phyloP scores from a whole-genome alignment of 2,113 vertebrate genomes.

The Chiloscyllium plagiosum region DNA sequence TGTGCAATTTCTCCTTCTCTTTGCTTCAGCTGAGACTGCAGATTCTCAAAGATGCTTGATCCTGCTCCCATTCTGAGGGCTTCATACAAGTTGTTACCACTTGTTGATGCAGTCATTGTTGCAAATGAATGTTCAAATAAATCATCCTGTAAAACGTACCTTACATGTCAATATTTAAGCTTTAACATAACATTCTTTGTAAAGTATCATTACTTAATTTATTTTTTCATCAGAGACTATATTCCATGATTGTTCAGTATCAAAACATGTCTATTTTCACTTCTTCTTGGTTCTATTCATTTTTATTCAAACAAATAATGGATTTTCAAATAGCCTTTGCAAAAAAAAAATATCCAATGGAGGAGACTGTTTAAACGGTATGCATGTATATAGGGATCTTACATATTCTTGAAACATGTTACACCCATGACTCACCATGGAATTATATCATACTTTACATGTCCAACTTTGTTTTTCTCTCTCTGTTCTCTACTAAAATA shows the following conservation, averaged over 20 bases:
- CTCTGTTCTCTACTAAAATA: background rate
- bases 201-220: background rate
- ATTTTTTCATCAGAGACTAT: background rate
- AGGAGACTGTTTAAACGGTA: background rate
- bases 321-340: background rate
- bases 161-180: background rate
- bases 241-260: background rate
- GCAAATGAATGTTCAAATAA: conserved; percentile 73
- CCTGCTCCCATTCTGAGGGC: conserved; percentile 83
- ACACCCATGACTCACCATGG: background rate
- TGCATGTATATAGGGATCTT: background rate
- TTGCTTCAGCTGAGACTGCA: conserved; percentile 92
- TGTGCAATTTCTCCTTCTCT: conserved; percentile 89
- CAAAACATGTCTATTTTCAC: background rate
- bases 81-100: conserved; percentile 84
- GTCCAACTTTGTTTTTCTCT: background rate
- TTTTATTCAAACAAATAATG: background rate
- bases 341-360: no score
- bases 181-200: background rate
- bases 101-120: conserved; percentile 62
- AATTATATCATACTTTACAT: background rate
- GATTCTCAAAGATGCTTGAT: conserved; percentile 90
- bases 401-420: background rate
- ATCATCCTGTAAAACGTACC: conserved; percentile 68
- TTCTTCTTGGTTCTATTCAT: background rate